Evolutionary conservation across 2,797 vertebrate genomes (phyloP).

Genomic region (Astyanax mexicanus): DNA sequence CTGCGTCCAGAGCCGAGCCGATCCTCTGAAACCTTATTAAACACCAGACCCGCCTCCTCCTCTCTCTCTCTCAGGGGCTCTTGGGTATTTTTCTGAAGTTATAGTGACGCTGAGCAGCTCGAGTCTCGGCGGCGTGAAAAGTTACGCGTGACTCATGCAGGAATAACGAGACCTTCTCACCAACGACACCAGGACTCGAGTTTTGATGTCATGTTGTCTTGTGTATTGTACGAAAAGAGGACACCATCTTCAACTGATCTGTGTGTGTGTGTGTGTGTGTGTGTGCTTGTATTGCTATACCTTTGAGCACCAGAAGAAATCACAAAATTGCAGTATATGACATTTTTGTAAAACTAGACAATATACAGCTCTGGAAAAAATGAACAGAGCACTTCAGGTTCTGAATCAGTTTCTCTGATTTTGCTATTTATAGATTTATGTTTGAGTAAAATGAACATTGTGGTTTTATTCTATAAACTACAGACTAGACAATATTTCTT

Average conservation of each 20-base stretch:
- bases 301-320: too few relatives aligned
- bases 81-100: constrained; percentile 33
- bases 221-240: not conserved
- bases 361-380: too few relatives aligned
- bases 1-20: constrained; percentile 26
- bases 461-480: too few relatives aligned
- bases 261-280: not conserved
- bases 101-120: constrained; percentile 14
- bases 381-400: too few relatives aligned
- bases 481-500: too few relatives aligned
- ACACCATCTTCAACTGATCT: not conserved
- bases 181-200: constrained; percentile 19
- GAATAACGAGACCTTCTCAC: constrained; percentile 20
- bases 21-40: constrained; percentile 32
- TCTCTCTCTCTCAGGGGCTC: constrained; percentile 18
- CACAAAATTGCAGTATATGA: too few relatives aligned
- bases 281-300: constrained; percentile 12
- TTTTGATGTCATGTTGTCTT: constrained; percentile 23
- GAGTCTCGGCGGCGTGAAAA: constrained; percentile 11
- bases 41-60: constrained; percentile 19
- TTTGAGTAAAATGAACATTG: too few relatives aligned
- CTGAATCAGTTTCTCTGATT: too few relatives aligned
- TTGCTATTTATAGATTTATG: too few relatives aligned
- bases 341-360: too few relatives aligned
- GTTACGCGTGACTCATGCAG: constrained; percentile 21